phyloP scores from a whole-genome alignment of 2,888 invertebrate species.

The Agrilus cyanescens region DNA sequence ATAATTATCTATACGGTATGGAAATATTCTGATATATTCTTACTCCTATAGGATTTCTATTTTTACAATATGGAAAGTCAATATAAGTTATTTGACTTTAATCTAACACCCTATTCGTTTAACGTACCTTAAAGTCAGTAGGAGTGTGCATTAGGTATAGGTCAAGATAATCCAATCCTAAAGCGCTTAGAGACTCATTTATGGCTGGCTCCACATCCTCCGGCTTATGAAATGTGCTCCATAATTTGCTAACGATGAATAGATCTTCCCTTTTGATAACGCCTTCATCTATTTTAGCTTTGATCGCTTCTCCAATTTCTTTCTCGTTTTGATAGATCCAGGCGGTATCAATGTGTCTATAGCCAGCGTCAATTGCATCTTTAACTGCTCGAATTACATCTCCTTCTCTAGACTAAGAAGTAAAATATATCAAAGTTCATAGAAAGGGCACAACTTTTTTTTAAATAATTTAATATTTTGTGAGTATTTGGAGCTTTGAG shows the following conservation, averaged over 20 bases:
- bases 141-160: conserved; percentile 85
- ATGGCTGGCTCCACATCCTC: conserved; percentile 61
- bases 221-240: conserved; percentile 67
- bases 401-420: conserved; percentile 45
- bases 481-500: too few species aligned
- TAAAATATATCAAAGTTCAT: too few species aligned
- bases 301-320: conserved; percentile 49
- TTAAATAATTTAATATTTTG: too few species aligned
- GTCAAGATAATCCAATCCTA: conserved; percentile 64
- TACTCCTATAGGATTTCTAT: too few species aligned
- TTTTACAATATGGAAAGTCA: too few species aligned
- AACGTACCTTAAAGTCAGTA: conserved; percentile 54
- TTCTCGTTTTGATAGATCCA: conserved; percentile 55
- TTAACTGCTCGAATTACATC: conserved; percentile 51
- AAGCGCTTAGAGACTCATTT: conserved; percentile 49
- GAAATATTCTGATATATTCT: too few species aligned
- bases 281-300: conserved; percentile 47
- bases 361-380: conserved; percentile 61
- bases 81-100: too few species aligned
- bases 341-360: conserved; percentile 63
- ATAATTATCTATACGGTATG: too few species aligned
- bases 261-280: conserved; percentile 52
- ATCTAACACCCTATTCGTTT: too few species aligned
- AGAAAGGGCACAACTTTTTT: too few species aligned
- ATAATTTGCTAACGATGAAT: conserved; percentile 52